Base-by-base conservation (phyloP, 2,888 invertebrate genomes). In the Rhimphoctona megacephalus region DNA sequence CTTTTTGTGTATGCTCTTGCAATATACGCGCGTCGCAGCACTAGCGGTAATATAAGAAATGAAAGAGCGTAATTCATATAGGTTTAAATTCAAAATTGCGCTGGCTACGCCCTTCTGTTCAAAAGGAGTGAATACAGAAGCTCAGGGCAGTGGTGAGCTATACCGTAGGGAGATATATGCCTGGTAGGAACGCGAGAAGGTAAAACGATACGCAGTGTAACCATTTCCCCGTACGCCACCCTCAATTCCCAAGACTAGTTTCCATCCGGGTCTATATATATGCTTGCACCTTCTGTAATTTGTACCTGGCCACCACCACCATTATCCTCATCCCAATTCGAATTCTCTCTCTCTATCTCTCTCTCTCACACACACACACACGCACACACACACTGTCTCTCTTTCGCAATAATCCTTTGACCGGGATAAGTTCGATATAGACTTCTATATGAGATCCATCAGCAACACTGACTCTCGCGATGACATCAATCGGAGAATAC, bases 171-270 rank as follows among this genome's bases (percentile, higher is more conserved):
- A 39, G 46, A 46, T 74, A 46, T 74, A 81, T 70, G 72, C 76
- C 74, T 77, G 72, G 30, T 77, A 81, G 83, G 67, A 83, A 81
- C 76, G 79, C 74, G 80, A 70, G 78, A 85, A 79, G 87, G 88
- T 90, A 89, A 90, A 90, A 90, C 88, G 87, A 89, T 89, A 86
- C 86, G 88, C 89, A 87, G 89, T 90, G 88, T 86, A 88, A 90
- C 90, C 90, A 91, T 91, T 91, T 91, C 90, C 91, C 90, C 86
- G 88, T 87, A 89, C 89, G 88, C 90, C 90, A 89, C 88, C 90
- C 90, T 89, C 91, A 91, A 92, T 92, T 92, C 91, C 91, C 92
- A 91, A 90, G 91, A 91, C 91, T 90, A 91, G 92, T 92, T 92
- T 92, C 90, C 91, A 92, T 91, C 91, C 87, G 69, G 81, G 69